Base-by-base conservation (phyloP, 2,113 vertebrate genomes). In the Tylochromis polylepis region DNA sequence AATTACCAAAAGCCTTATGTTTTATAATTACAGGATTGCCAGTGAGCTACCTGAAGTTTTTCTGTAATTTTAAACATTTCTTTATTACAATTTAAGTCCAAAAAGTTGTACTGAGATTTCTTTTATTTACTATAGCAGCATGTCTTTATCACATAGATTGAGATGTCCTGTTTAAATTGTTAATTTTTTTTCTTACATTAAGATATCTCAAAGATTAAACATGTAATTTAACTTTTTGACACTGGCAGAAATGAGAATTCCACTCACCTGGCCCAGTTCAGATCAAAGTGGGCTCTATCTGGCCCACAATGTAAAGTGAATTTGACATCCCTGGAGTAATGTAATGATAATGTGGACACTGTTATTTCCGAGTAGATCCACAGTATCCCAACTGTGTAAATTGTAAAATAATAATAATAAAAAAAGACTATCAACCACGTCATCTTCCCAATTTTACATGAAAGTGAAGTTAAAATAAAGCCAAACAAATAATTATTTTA, bases 171-270 rank as follows among this genome's bases (percentile, higher is more conserved):
- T 65, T 11, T 4, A 38, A 22, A 10, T 65, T 65, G 60, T 65
- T 65, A 0, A 38, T 65, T 65, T 65, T 31, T 31, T 38, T 65
- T 65, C 0, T 38, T 38, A n/a, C n/a, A n/a, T 31, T 31, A 31
- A 31, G 31, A 31, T 31, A 31, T 31, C 31, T 31, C 31, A 31
- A 31, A 5, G 31, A 31, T 31, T 31, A 31, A 31, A 31, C 5
- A 5, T 31, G 31, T 31, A 31, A 31, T 31, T 31, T 4, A 31
- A 31, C 31, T 31, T 31, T 5, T 31, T 31, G 3, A 31, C 31
- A 31, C 31, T 4, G 31, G 31, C 31, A 31, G 31, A 31, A 31
- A 65, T 38, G 20, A 22, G 2, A 38, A 65, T 38, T 34, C 60
- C 34, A 3, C 34, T 38, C 4, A 16, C 38, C 60, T 67, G 60